phyloP scores from a whole-genome alignment of 2,797 vertebrate genomes.

The Enteromius treurensis region DNA sequence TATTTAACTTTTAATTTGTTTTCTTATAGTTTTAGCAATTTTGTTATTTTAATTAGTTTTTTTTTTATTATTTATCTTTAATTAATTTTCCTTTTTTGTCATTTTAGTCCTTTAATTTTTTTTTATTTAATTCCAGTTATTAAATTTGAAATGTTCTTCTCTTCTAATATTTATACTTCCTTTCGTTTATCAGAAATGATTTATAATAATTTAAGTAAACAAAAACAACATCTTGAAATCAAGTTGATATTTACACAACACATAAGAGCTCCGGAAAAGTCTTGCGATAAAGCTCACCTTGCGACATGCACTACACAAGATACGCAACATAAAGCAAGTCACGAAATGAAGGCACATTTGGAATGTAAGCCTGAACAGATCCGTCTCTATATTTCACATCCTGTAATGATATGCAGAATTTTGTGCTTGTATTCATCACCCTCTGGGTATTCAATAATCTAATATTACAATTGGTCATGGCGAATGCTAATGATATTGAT shows the following conservation, averaged over 20 bases:
- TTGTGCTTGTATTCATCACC: conserved; percentile 69
- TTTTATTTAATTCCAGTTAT: not conserved
- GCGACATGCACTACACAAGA: not conserved
- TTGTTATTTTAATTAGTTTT: not conserved
- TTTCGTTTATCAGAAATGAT: not conserved
- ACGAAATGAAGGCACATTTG: not conserved
- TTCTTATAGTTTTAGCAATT: not conserved
- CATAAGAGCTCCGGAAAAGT: not conserved
- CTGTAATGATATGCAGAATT: conserved; percentile 46
- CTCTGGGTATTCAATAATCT: conserved; percentile 80
- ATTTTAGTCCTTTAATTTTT: not conserved
- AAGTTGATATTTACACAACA: not conserved
- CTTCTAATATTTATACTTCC: not conserved
- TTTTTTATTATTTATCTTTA: not conserved
- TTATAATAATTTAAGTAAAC: not conserved
- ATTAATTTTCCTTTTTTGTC: not conserved
- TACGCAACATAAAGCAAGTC: not conserved
- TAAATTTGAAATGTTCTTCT: not conserved
- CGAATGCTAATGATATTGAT: conserved; percentile 71
- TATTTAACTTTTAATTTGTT: not conserved
- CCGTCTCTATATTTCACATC: conserved; percentile 32
- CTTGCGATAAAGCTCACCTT: not conserved
- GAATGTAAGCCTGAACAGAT: not conserved
- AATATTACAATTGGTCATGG: conserved; percentile 81
- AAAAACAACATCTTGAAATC: not conserved